Evolutionary conservation across 2,888 invertebrate species (phyloP), one percentile per base, ranked within the genome.

Genomic region (Ochlodes sylvanus): DNA sequence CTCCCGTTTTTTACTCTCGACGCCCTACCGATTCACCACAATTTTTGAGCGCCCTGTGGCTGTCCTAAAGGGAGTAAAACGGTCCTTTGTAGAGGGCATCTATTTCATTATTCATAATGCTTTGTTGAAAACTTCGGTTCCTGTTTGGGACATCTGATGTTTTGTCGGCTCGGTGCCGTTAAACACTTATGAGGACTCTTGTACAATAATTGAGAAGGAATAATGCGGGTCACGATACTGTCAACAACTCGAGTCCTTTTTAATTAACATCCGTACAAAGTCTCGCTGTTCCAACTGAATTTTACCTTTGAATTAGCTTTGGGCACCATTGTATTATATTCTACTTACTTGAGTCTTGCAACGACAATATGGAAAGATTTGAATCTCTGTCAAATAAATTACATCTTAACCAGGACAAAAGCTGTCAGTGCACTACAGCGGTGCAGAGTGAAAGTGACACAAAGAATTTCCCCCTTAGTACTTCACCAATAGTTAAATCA

Each of bases 71-170:
- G 73, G 72, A 63, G 73, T 71, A 70, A 69, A 71, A 71, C 71
- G 75, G 76, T 79, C 82, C 85, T 83, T 82, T 82, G 83, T 79
- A 79, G 79, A 79, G 79, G 79, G 85, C 83, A 84, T 85, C 66
- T 34, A 86, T 89, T 92, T 92, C 90, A 92, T 92, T 91, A 92
- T 92, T 92, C 90, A 92, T 88, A 88, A 85, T 83, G 87, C 91
- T 92, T 92, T 91, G 90, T 90, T 83, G 80, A 75, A 73, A 87
- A 86, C 82, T 89, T 85, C 71, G 78, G 79, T 78, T 77, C 79
- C 84, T 87, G 90, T 80, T 84, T 79, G 76, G 80, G 83, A 81
- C 85, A 82, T 82, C 80, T 80, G 81, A 86, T 89, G 88, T 85
- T 86, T 83, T 89, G 88, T 87, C 83, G 82, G 82, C 63, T 58